Evolutionary conservation across 2,888 invertebrate genomes (phyloP), one percentile per base, ranked within the genome.

Genomic region (Drosophila pegasa): DNA sequence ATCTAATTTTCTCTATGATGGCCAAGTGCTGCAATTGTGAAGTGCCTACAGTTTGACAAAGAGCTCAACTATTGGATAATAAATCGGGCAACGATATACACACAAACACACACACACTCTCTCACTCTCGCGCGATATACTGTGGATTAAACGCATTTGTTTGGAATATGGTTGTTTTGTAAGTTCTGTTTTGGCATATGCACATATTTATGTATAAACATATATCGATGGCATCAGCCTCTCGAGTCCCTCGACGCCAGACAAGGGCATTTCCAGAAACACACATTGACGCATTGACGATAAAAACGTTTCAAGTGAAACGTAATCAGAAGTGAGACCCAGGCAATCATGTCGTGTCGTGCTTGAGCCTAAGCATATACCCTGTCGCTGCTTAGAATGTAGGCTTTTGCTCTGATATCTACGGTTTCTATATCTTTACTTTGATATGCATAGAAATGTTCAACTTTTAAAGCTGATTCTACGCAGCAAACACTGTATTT

Each of bases 91-190:
- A 16, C 7, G 25, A 27, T 12, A 16, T 14, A 43, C 27, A 55
- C 9, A 18, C 37, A 56, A 18, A 10, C 16, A 45, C 12, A 27
- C n/a, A 40, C 12, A 27, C 2, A 58, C 27, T 18, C 14, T 31
- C 16, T 33, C 5, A 50, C 50, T 20, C 5, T n/a, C 50, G 9
- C 14, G 31, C 31, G 1, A 51, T 38, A 48, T 31, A 20, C 38
- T 48, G 50, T 66, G 83, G 87, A 83, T 74, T 88, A 71, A 61
- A 52, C 57, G 29, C 48, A 63, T 64, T 68, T 52, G 14, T 16
- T 75, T 81, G 89, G 88, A 90, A 90, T 84, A 90, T 90, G 90
- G 90, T 90, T 77, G 85, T 91, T 70, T 79, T 91, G 90, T 90
- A 88, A 91, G 90, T 90, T 66, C 41, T 40, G 7, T 35, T 62